phyloP scores from a whole-genome alignment of 1,140 invertebrate genomes.

The Drosophila asahinai region DNA sequence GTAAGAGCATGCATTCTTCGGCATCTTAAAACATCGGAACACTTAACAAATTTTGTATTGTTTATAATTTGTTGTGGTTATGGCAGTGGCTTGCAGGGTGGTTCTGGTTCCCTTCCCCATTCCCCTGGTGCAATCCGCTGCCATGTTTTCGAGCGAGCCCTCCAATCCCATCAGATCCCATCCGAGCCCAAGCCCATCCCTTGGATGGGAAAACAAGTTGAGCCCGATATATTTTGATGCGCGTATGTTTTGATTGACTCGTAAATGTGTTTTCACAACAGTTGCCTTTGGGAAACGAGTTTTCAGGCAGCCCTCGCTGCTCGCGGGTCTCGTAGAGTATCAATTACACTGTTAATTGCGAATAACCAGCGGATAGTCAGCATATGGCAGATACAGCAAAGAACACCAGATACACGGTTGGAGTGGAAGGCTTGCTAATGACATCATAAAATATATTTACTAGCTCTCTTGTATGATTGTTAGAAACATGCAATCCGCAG shows the following conservation, averaged over 20 bases:
- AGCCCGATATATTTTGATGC: slow-evolving; percentile 78
- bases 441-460: slow-evolving; percentile 13
- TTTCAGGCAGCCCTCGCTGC: slow-evolving; percentile 23
- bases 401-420: slow-evolving; percentile 2
- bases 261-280: slow-evolving; percentile 74
- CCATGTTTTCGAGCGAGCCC: slow-evolving; percentile 31
- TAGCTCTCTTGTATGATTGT: slow-evolving; percentile 2
- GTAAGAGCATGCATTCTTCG: slow-evolving; percentile 24
- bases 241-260: slow-evolving; percentile 84
- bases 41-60: slow-evolving; percentile 5
- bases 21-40: background rate
- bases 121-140: slow-evolving; percentile 36
- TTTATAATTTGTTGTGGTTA: slow-evolving; percentile 26
- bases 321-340: slow-evolving; percentile 53
- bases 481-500: background rate
- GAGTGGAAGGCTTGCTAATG: slow-evolving; percentile 16
- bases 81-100: slow-evolving; percentile 36
- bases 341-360: slow-evolving; percentile 70
- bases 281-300: slow-evolving; percentile 48
- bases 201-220: slow-evolving; percentile 76
- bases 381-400: slow-evolving; percentile 14
- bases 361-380: slow-evolving; percentile 18
- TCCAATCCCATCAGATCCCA: slow-evolving; percentile 24
- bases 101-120: slow-evolving; percentile 22
- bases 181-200: slow-evolving; percentile 22